phyloP scores from a whole-genome alignment of 92 coral and sea anemone genomes.

The Paragorgia papillata region DNA sequence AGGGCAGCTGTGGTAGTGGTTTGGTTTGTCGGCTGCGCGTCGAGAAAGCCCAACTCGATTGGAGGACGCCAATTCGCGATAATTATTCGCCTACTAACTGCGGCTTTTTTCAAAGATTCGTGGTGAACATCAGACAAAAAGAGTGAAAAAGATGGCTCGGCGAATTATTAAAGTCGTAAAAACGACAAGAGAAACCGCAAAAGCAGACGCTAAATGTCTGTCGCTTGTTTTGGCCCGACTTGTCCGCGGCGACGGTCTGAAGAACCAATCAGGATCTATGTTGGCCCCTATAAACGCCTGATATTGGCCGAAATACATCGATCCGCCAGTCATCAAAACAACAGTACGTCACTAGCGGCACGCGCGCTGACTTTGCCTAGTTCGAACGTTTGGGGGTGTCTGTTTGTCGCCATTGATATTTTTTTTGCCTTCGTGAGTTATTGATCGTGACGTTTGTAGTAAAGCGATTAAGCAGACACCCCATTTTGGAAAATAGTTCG shows the following conservation, averaged over 20 bases:
- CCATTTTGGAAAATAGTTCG: neutral
- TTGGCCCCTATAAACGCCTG: too few relatives aligned
- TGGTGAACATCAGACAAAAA: neutral
- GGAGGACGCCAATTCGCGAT: neutral
- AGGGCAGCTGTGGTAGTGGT: constrained; percentile 83
- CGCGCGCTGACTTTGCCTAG: neutral
- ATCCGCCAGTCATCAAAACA: neutral
- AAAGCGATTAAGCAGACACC: constrained; percentile 8
- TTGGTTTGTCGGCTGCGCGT: neutral
- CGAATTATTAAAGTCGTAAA: too few relatives aligned
- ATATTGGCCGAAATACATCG: too few relatives aligned
- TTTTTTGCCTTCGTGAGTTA: too few relatives aligned
- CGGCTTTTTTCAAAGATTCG: neutral
- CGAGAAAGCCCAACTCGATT: neutral
- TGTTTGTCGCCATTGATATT: too few relatives aligned
- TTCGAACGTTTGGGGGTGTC: too few relatives aligned
- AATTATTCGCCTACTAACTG: neutral
- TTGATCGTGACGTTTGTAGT: too few relatives aligned
- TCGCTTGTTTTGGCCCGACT: neutral
- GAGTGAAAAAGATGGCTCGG: too few relatives aligned
- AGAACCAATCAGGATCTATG: neutral
- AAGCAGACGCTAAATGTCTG: neutral
- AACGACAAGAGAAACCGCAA: neutral
- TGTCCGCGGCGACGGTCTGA: neutral
- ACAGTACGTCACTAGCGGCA: neutral